These are phyloP conservation scores for Aphelenchoides besseyi DNA, from an alignment of 1,140 invertebrate genomes.

Conservation along the genomic window DNA sequence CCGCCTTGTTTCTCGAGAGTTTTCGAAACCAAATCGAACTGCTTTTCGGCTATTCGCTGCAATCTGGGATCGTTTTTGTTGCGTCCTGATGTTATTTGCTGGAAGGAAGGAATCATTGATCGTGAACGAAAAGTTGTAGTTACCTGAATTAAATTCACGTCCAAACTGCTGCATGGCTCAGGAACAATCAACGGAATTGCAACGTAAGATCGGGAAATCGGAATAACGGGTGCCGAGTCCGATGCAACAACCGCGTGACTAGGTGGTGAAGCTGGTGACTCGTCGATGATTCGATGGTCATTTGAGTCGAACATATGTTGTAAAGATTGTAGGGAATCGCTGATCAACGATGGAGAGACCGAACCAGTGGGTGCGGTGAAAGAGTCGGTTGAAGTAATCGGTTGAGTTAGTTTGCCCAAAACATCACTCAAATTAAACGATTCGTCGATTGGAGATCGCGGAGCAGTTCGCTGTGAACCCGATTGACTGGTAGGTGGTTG, in stretches of 20 bases:
- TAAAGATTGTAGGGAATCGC: constrained; percentile 1
- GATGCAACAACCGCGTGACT: neutral
- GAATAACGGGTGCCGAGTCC: constrained; percentile 20
- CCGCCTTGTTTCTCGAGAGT: constrained; percentile 28
- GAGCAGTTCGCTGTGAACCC: neutral
- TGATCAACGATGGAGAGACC: neutral
- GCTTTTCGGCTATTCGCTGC: constrained; percentile 46
- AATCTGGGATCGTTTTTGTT: constrained; percentile 45
- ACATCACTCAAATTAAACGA: constrained; percentile 11
- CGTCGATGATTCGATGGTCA: constrained; percentile 3
- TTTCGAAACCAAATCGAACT: constrained; percentile 46
- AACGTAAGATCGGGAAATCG: neutral
- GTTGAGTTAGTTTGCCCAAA: neutral
- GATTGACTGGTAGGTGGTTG: neutral
- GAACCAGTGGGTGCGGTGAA: neutral
- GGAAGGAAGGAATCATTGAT: constrained; percentile 17
- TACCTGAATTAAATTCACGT: constrained; percentile 47
- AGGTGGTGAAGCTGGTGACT: constrained; percentile 14
- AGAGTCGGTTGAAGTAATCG: neutral
- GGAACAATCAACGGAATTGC: constrained; percentile 11
- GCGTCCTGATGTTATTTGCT: constrained; percentile 32
- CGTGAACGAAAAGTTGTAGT: neutral
- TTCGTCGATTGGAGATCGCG: neutral
- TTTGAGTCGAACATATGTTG: constrained; percentile 14
- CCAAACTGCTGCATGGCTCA: constrained; percentile 22